Base-by-base conservation (phyloP, 2,888 invertebrate genomes). In the Eupithecia centaureata region DNA sequence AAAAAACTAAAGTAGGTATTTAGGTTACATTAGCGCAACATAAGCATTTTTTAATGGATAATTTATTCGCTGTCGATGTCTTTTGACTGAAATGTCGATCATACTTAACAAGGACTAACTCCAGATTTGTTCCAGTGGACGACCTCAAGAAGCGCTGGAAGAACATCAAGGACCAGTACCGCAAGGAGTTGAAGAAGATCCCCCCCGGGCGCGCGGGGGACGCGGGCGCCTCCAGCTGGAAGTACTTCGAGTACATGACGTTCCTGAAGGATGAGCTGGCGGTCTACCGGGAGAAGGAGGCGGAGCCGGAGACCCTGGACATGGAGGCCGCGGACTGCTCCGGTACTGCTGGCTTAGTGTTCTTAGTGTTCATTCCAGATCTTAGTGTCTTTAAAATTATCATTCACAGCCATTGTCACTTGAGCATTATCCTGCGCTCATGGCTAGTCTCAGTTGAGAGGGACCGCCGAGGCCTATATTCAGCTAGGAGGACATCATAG, bases 141-240 rank as follows among this genome's bases (percentile, higher is more conserved):
- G 72, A 74, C 30, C 63, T 77, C 13, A 77, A 74, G 61, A 79
- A 79, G 47, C 72, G 78, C 60, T 79, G 77, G 77, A 77, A 78
- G 58, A 78, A 77, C 62, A 67, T 79, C 1, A 78, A 76, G 56
- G 79, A 79, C 68, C 66, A 68, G 25, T 79, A 76, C 70, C 66
- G 79, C 18, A 79, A 77, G 57, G 79, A 79, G 68, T 60, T 77
- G 27, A 78, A 77, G 61, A 76, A 77, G 38, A 47, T 75, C 0
- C 73, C 76, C 8, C 70, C 75, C 4, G 75, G 73, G n/a, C 62
- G 70, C 7, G 71, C 69, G 7, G 25, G 13, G 10, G 52, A 56
- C n/a, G 13, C 18, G 18, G 13, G 5, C 3, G 32, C 18, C 18
- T 30, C 57, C 57, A 18, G 30, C 22, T 57, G 57, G 57, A 57